These are phyloP conservation scores for Anthoscopus minutus DNA, from an alignment of 2,113 vertebrate genomes.

Conservation along the genomic window DNA sequence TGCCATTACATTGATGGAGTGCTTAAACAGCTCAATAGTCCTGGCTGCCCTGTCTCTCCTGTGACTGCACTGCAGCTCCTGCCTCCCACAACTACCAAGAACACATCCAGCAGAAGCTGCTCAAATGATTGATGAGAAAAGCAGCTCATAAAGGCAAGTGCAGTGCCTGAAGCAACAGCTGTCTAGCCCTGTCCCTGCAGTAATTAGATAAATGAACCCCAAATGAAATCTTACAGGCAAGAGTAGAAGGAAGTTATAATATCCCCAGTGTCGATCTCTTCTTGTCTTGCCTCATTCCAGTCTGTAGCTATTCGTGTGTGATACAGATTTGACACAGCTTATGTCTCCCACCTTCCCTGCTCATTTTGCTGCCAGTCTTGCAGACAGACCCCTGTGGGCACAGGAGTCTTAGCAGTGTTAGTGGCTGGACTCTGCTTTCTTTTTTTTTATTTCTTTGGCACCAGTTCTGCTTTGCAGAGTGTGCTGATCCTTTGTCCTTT, in stretches of 20 bases:
- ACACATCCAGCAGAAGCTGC: slow-evolving; percentile 2
- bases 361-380: neutral
- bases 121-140: slow-evolving; percentile 57
- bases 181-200: neutral
- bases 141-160: slow-evolving; percentile 23
- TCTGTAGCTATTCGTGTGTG: neutral
- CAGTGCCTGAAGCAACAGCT: slow-evolving; percentile 50
- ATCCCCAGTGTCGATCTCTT: neutral
- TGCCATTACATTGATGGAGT: slow-evolving; percentile 37
- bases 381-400: neutral
- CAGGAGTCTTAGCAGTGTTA: neutral
- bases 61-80: neutral
- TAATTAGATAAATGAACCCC: slow-evolving; percentile 49
- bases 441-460: neutral
- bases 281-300: neutral
- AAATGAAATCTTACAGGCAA: neutral
- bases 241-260: neutral
- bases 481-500: slow-evolving; percentile 3
- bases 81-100: neutral
- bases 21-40: slow-evolving; percentile 8
- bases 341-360: neutral
- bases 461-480: neutral
- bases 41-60: neutral
- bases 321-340: neutral
- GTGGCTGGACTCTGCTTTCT: neutral